Evolutionary conservation across 2,888 invertebrate genomes (phyloP), one percentile per base, ranked within the genome.

Genomic region (Orthonychiurus folsomi): DNA sequence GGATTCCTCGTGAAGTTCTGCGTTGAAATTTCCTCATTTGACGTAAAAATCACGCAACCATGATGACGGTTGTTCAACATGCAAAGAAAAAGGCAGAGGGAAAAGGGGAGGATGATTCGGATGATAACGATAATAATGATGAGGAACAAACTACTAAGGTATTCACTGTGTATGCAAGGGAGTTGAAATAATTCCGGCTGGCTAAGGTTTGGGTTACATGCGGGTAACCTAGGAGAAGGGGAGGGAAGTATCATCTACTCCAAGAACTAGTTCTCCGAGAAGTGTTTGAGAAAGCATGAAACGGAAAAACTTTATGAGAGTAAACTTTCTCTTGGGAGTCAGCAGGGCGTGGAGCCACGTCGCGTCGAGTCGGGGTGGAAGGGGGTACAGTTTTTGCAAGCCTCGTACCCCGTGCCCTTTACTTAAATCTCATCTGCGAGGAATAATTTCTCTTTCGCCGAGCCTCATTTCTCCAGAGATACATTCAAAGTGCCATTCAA

Each of bases 271-370:
- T 37, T 37, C 37, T 12, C 20, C 5, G 9, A 52, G 24, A 52
- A 21, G n/a, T 52, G 52, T 52, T 57, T 65, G 58, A 56, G 55
- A 52, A 63, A 65, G 65, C 65, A 65, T 65, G 63, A 62, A 62
- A 63, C 57, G 62, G 60, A 65, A 65, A 59, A 61, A 60, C 60
- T 65, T 58, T 59, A 24, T 53, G 20, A 18, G 28, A 60, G 58
- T 62, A 66, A 66, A 66, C 63, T 66, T 66, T 63, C 66, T 63
- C 66, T 52, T n/a, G 63, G 66, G 63, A 61, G 27, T 60, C 59
- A 9, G 28, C 27, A 25, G 15, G 21, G n/a, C 28, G 61, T 58
- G 65, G 59, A 56, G 58, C 58, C 65, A n/a, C n/a, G n/a, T n/a
- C n/a, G n/a, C n/a, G n/a, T n/a, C n/a, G n/a, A n/a, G n/a, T n/a